phyloP scores from a whole-genome alignment of 2,888 invertebrate genomes.

The Drosophila nr. perissopoda region DNA sequence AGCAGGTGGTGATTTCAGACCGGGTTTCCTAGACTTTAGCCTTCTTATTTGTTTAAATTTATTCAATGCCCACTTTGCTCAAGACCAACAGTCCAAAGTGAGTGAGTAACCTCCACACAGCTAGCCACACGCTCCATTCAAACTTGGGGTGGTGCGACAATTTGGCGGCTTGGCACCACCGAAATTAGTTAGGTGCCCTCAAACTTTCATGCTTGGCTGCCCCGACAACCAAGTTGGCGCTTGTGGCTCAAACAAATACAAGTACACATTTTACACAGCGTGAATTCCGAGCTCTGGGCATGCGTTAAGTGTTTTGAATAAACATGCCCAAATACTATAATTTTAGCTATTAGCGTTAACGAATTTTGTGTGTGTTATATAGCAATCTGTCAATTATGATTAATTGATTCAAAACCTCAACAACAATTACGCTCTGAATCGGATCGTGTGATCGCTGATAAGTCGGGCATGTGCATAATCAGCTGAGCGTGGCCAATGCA shows the following conservation, averaged over 20 bases:
- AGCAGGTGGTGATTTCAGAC: background rate
- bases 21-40: background rate
- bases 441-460: slow-evolving; percentile 55
- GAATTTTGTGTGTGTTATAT: slow-evolving; percentile 42
- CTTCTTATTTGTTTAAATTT: background rate
- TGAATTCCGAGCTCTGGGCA: slow-evolving; percentile 52
- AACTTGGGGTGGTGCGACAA: slow-evolving; percentile 28
- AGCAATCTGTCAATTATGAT: slow-evolving; percentile 20
- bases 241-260: slow-evolving; percentile 31
- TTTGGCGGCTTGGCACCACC: slow-evolving; percentile 51
- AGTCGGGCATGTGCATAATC: slow-evolving; percentile 43
- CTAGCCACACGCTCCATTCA: slow-evolving; percentile 25
- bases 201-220: slow-evolving; percentile 82
- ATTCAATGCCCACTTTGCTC: slow-evolving; percentile 13
- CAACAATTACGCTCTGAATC: slow-evolving; percentile 31
- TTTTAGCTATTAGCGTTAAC: slow-evolving; percentile 37
- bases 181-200: slow-evolving; percentile 62
- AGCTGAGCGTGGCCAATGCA: slow-evolving; percentile 41
- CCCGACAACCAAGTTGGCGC: slow-evolving; percentile 32
- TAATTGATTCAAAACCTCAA: background rate
- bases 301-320: slow-evolving; percentile 73
- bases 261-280: slow-evolving; percentile 15
- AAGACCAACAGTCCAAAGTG: slow-evolving; percentile 33
- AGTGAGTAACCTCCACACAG: slow-evolving; percentile 41
- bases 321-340: slow-evolving; percentile 46